Evolutionary conservation across 2,797 vertebrate genomes (phyloP).

Genomic region (Gymnoscopelus braueri): DNA sequence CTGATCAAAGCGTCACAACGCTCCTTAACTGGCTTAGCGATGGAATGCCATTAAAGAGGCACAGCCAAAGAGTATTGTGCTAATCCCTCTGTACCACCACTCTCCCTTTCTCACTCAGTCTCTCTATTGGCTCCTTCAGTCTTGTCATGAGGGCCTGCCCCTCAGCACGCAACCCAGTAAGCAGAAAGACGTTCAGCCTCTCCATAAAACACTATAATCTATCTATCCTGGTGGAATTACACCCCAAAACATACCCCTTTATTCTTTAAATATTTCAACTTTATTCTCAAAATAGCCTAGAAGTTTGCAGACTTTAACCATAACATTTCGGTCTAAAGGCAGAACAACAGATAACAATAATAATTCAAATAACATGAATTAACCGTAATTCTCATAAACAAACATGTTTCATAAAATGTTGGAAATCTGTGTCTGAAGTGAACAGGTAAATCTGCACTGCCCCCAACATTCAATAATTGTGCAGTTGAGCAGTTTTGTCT

Average conservation of each 20-base stretch:
- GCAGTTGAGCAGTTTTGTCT: too few relatives aligned
- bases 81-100: conserved; percentile 57
- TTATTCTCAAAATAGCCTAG: too few relatives aligned
- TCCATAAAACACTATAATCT: conserved; percentile 45
- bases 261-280: too few relatives aligned
- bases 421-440: too few relatives aligned
- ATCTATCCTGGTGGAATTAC: conserved; percentile 36
- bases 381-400: too few relatives aligned
- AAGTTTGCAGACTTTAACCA: too few relatives aligned
- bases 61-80: conserved; percentile 40
- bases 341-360: too few relatives aligned
- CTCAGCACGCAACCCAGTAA: conserved; percentile 7
- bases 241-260: not conserved
- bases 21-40: conserved; percentile 54
- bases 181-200: conserved; percentile 35
- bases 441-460: too few relatives aligned
- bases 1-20: conserved; percentile 43
- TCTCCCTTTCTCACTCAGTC: conserved; percentile 16
- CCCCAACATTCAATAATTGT: too few relatives aligned
- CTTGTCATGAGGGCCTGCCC: conserved; percentile 16
- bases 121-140: conserved; percentile 30
- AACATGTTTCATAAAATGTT: too few relatives aligned
- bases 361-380: too few relatives aligned
- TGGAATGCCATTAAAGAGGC: conserved; percentile 56
- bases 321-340: too few relatives aligned